These are phyloP conservation scores for Nixonia krombeini DNA, from an alignment of 1,140 invertebrate species.

Conservation along the genomic window DNA sequence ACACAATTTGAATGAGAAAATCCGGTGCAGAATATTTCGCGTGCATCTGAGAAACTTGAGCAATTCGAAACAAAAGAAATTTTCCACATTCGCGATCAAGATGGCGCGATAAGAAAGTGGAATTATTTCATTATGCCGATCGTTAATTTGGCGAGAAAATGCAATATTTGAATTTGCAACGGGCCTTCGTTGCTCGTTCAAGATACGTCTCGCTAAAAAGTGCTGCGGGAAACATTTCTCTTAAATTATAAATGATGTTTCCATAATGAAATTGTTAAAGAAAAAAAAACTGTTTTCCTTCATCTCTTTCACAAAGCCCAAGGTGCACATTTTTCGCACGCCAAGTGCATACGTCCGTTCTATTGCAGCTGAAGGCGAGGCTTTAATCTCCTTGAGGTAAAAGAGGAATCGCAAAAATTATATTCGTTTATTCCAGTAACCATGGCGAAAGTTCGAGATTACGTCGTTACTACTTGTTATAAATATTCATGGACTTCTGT, in stretches of 20 bases:
- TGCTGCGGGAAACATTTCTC: neutral
- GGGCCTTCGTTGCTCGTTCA: too few species aligned
- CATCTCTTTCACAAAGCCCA: constrained; percentile 12
- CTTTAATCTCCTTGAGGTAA: constrained; percentile 11
- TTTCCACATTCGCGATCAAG: too few species aligned
- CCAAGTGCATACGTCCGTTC: constrained; percentile 16
- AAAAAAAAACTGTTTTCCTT: constrained; percentile 11
- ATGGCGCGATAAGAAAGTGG: too few species aligned
- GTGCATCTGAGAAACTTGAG: neutral
- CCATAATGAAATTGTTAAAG: constrained; percentile 4
- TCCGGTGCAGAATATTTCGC: neutral
- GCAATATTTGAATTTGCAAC: neutral
- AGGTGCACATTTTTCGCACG: constrained; percentile 15
- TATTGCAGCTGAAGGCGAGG: constrained; percentile 9
- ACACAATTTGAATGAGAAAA: neutral
- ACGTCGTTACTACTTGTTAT: neutral
- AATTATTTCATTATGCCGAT: too few species aligned
- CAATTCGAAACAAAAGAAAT: neutral
- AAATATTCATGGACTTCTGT: neutral
- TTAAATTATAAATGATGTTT: constrained; percentile 10
- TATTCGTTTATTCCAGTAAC: constrained; percentile 16
- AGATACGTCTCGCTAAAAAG: too few species aligned
- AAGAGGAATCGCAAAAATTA: constrained; percentile 7
- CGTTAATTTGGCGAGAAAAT: too few species aligned
- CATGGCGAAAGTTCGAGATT: constrained; percentile 10